phyloP scores from a whole-genome alignment of 2,797 vertebrate species.

The Pipistrellus kuhlii region DNA sequence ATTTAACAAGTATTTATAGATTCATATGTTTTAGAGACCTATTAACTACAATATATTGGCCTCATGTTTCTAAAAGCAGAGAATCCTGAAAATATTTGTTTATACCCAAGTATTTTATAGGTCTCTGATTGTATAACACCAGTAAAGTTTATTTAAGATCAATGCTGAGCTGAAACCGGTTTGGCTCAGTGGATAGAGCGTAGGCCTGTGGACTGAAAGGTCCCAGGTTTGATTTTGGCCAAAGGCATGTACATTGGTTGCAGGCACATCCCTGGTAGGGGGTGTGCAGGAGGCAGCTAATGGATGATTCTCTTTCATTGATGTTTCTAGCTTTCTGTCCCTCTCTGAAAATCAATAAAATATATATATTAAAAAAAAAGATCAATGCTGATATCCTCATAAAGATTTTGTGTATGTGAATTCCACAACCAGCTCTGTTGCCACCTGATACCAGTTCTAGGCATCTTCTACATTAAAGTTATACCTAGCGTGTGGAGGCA shows the following conservation, averaged over 20 bases:
- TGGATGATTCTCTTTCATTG: too few species aligned
- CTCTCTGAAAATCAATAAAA: too few species aligned
- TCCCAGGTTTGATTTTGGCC: too few species aligned
- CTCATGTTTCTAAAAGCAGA: conserved; percentile 28
- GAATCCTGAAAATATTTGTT: neutral
- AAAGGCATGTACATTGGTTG: too few species aligned
- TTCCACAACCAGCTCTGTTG: neutral
- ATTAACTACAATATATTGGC: neutral
- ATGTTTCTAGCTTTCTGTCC: too few species aligned
- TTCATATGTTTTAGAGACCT: neutral
- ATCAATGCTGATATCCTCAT: neutral
- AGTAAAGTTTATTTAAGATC: neutral
- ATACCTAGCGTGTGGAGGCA: neutral
- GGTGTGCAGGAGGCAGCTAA: too few species aligned
- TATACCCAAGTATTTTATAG: neutral
- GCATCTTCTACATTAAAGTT: neutral
- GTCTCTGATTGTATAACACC: neutral
- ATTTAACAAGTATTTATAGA: neutral
- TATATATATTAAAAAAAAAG: neutral
- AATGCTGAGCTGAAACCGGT: neutral
- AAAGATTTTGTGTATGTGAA: neutral
- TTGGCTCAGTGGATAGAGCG: too few species aligned
- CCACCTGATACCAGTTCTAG: neutral
- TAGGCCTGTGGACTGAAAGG: too few species aligned
- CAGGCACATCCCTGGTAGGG: too few species aligned